Evolutionary conservation across 2,797 vertebrate species (phyloP).

Genomic region (Stomatorhinus walkeri): DNA sequence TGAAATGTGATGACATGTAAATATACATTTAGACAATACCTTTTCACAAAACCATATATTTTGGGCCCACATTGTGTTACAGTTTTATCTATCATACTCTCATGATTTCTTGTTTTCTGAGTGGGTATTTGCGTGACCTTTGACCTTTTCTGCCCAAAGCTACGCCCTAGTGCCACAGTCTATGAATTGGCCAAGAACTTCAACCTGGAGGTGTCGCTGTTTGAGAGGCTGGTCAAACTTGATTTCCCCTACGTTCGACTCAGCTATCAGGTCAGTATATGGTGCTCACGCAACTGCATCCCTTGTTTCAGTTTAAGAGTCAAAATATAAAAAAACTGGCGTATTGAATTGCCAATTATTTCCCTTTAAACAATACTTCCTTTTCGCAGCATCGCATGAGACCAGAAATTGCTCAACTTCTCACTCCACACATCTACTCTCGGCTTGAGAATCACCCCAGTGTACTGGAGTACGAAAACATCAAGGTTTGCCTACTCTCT

Average conservation of each 20-base stretch:
- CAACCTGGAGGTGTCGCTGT: slow-evolving; percentile 87
- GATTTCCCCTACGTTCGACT: slow-evolving; percentile 77
- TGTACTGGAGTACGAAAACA: slow-evolving; percentile 76
- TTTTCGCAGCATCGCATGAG: slow-evolving; percentile 83
- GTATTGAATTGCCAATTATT: not conserved
- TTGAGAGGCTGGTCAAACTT: slow-evolving; percentile 83
- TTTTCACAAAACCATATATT: not conserved
- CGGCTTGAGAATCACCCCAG: slow-evolving; percentile 83
- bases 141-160: slow-evolving; percentile 56
- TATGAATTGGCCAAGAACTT: slow-evolving; percentile 88
- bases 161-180: slow-evolving; percentile 83
- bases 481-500: slow-evolving; percentile 65
- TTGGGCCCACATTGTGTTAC: not conserved
- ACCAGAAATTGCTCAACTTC: slow-evolving; percentile 81
- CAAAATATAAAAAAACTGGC: not conserved
- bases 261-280: slow-evolving; percentile 78
- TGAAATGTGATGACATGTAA: not conserved
- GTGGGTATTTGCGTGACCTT: not conserved
- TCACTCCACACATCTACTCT: slow-evolving; percentile 83
- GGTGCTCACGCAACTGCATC: slow-evolving; percentile 20
- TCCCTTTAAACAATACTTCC: not conserved
- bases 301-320: not conserved
- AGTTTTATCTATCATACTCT: not conserved
- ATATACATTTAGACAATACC: not conserved
- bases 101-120: not conserved